These are phyloP conservation scores for Choristoneura fumiferana DNA, from an alignment of 1,140 invertebrate species.

Conservation along the genomic window DNA sequence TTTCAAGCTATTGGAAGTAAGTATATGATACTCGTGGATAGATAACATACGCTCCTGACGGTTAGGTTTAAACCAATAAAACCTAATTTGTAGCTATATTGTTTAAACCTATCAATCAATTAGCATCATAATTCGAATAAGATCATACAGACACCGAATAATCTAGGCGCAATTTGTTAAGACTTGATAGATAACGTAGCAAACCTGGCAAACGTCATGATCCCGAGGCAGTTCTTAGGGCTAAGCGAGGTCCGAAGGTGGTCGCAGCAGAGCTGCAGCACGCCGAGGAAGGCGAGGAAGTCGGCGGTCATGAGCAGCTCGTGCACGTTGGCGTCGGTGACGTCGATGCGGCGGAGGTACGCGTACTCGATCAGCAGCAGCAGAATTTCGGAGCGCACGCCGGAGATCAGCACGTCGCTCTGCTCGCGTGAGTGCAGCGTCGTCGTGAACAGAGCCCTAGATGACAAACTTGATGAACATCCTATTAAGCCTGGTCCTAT, in stretches of 20 bases:
- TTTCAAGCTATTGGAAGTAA: no score
- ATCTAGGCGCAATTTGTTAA: neutral
- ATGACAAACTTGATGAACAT: neutral
- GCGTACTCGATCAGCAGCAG: constrained; percentile 88
- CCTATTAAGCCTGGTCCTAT: no score
- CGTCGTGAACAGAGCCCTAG: constrained; percentile 91
- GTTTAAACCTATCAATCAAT: no score
- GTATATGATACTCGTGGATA: no score
- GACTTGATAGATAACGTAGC: constrained; percentile 12
- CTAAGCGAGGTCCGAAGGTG: constrained; percentile 83
- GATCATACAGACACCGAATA: no score
- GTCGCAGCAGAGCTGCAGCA: constrained; percentile 87
- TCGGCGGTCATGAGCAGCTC: constrained; percentile 86
- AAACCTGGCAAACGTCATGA: constrained; percentile 87
- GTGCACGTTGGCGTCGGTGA: constrained; percentile 88
- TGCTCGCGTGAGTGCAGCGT: constrained; percentile 83
- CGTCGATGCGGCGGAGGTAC: constrained; percentile 85
- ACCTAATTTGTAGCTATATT: no score
- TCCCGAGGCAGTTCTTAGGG: constrained; percentile 89
- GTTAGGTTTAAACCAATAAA: no score
- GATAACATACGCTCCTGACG: no score
- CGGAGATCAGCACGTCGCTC: constrained; percentile 85
- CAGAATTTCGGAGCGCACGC: constrained; percentile 87
- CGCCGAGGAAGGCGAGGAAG: constrained; percentile 88
- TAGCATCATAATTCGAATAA: no score